These are phyloP conservation scores for Automeris io DNA, from an alignment of 2,888 invertebrate genomes.

Conservation along the genomic window DNA sequence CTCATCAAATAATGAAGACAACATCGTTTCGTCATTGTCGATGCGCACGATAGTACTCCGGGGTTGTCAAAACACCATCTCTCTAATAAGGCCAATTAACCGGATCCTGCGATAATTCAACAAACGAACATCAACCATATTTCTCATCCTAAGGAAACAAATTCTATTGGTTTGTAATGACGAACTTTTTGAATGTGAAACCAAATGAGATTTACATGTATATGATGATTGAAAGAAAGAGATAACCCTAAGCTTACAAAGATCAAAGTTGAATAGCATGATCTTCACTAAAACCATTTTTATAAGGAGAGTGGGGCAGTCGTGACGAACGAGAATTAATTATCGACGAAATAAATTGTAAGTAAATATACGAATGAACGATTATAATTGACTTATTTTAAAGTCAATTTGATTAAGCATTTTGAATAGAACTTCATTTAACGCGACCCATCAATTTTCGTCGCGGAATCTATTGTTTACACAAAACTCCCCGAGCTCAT, in stretches of 20 bases:
- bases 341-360: constrained; percentile 36
- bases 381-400: constrained; percentile 10
- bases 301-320: constrained; percentile 45
- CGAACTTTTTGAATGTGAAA: constrained; percentile 40
- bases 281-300: constrained; percentile 40
- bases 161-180: constrained; percentile 19
- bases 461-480: constrained; percentile 18
- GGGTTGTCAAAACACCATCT: constrained; percentile 76
- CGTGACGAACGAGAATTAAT: constrained; percentile 52
- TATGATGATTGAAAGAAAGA: constrained; percentile 60
- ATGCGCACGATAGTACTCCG: constrained; percentile 75
- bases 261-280: constrained; percentile 73
- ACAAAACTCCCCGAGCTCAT: constrained; percentile 41
- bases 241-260: constrained; percentile 56
- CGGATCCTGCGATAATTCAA: constrained; percentile 41
- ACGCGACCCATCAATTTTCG: not conserved
- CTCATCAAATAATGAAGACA: constrained; percentile 77
- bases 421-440: too few relatives aligned
- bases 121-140: constrained; percentile 51
- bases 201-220: constrained; percentile 42
- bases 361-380: constrained; percentile 27
- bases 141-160: constrained; percentile 26
- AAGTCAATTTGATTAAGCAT: not conserved
- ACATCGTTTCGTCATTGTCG: constrained; percentile 77
- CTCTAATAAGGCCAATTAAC: constrained; percentile 76